Evolutionary conservation across 1,140 invertebrate genomes (phyloP).

Genomic region (Calephelis virginiensis): DNA sequence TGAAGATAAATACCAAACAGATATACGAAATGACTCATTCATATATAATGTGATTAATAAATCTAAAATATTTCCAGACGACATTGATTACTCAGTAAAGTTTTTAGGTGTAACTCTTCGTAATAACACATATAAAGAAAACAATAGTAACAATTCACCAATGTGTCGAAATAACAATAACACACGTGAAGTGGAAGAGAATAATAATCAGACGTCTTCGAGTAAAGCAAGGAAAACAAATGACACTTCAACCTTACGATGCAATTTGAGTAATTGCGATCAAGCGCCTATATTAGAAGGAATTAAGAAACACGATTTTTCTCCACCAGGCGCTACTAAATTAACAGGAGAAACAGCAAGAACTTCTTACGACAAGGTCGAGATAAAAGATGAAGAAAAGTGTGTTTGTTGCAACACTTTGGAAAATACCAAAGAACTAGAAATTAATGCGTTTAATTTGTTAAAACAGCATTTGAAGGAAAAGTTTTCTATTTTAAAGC

Average conservation of each 20-base stretch:
- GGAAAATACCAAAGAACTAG: slow-evolving; percentile 50
- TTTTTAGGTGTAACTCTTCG: slow-evolving; percentile 59
- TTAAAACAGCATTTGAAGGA: slow-evolving; percentile 57
- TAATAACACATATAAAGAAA: slow-evolving; percentile 20
- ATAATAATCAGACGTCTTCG: background rate
- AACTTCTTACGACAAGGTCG: background rate
- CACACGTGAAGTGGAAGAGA: background rate
- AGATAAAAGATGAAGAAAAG: slow-evolving; percentile 25
- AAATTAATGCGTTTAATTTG: slow-evolving; percentile 62
- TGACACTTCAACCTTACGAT: background rate
- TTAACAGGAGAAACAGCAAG: slow-evolving; percentile 17
- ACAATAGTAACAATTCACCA: background rate
- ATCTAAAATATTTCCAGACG: slow-evolving; percentile 32
- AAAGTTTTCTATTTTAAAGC: slow-evolving; percentile 50
- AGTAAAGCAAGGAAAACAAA: background rate
- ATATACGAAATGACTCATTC: slow-evolving; percentile 23
- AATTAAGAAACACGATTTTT: background rate
- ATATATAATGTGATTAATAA: slow-evolving; percentile 32
- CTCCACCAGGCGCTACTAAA: background rate
- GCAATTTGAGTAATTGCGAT: background rate
- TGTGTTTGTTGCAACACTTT: slow-evolving; percentile 55
- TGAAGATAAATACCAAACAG: background rate
- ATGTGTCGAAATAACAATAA: background rate
- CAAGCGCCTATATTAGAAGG: background rate
- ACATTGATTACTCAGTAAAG: slow-evolving; percentile 45